These are phyloP conservation scores for Serripes groenlandicus DNA, from an alignment of 2,888 invertebrate genomes.

Conservation along the genomic window DNA sequence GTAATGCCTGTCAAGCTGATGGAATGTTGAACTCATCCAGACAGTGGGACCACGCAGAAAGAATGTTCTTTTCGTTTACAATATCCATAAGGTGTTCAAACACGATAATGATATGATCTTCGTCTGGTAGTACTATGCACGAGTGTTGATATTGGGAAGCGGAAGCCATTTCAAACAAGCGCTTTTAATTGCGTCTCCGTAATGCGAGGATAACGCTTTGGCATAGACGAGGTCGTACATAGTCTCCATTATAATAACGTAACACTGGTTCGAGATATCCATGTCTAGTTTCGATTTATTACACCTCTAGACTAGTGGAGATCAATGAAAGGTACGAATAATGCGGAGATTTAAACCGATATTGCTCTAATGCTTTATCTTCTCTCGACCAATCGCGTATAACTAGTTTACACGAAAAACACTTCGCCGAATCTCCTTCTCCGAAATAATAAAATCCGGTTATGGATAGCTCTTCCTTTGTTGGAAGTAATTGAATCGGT, in stretches of 20 bases:
- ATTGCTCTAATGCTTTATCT: not conserved
- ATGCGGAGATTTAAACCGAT: not conserved
- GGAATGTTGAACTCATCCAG: not conserved
- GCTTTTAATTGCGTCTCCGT: not conserved
- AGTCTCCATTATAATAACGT: no score
- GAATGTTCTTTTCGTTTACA: not conserved
- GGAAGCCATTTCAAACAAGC: not conserved
- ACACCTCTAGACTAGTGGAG: not conserved
- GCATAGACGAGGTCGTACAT: not conserved
- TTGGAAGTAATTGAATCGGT: not conserved
- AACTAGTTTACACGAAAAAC: conserved; percentile 4
- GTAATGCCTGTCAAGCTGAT: not conserved
- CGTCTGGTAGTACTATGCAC: not conserved
- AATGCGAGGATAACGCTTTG: not conserved
- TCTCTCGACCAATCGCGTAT: not conserved
- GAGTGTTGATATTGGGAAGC: conserved; percentile 3
- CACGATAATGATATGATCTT: not conserved
- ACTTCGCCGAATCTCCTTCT: not conserved
- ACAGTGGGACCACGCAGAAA: not conserved
- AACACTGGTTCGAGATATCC: no score
- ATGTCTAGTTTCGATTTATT: no score
- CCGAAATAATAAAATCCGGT: not conserved
- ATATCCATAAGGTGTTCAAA: not conserved
- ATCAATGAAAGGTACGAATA: not conserved
- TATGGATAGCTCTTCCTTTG: not conserved